These are phyloP conservation scores for Pterostichus madidus DNA, from an alignment of 2,888 invertebrate species.

Conservation along the genomic window DNA sequence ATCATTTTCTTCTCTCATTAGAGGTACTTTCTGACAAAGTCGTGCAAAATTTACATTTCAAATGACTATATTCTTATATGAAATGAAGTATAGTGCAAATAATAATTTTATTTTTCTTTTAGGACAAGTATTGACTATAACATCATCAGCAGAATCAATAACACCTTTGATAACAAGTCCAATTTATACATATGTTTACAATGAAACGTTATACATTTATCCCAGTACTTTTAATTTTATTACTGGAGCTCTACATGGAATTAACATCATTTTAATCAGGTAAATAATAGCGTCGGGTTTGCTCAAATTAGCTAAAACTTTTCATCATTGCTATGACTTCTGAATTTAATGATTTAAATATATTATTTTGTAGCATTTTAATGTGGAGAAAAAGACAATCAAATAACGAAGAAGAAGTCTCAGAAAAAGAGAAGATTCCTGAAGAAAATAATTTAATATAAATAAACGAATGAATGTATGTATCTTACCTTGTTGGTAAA, in stretches of 20 bases:
- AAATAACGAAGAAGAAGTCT: not conserved
- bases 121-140: slow-evolving; percentile 85
- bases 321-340: too few relatives aligned
- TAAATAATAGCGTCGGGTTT: not conserved
- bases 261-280: slow-evolving; percentile 10
- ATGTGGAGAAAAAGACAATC: not conserved
- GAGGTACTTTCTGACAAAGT: too few relatives aligned
- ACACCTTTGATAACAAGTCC: slow-evolving; percentile 82
- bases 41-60: too few relatives aligned
- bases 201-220: slow-evolving; percentile 78
- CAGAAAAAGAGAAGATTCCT: not conserved
- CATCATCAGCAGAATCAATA: slow-evolving; percentile 83
- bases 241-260: slow-evolving; percentile 74
- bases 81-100: not conserved
- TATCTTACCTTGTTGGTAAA: not conserved
- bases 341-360: too few relatives aligned
- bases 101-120: slow-evolving; percentile 60
- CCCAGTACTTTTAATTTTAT: slow-evolving; percentile 82
- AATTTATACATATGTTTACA: slow-evolving; percentile 83
- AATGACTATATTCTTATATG: too few relatives aligned
- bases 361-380: slow-evolving; percentile 13
- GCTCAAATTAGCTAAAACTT: too few relatives aligned
- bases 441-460: slow-evolving; percentile 23
- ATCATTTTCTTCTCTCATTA: too few relatives aligned
- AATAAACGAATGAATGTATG: not conserved